phyloP scores from a whole-genome alignment of 2,113 vertebrate species.

The Coptodon rendalli region DNA sequence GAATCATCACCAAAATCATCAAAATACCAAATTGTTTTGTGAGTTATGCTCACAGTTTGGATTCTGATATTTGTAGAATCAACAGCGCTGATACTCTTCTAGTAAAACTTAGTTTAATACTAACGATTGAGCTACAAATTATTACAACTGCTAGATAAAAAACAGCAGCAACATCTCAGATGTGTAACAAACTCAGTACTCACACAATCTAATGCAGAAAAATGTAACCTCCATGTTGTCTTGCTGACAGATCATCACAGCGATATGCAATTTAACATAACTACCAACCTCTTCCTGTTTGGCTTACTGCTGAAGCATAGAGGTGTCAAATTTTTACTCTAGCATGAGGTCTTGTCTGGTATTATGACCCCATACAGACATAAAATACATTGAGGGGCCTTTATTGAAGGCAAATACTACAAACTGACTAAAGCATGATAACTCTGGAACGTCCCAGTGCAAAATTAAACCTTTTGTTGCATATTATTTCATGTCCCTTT shows the following conservation, averaged over 20 bases:
- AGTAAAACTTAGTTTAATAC: background rate
- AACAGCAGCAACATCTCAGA: background rate
- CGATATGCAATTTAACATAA: background rate
- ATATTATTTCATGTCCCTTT: background rate
- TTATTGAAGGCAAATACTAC: background rate
- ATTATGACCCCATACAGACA: background rate
- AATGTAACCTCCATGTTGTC: background rate
- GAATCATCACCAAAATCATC: fast-evolving
- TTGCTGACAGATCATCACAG: background rate
- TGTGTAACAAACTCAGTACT: background rate
- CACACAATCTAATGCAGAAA: background rate
- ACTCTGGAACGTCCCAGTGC: background rate
- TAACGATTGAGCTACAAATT: background rate
- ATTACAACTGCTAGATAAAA: background rate
- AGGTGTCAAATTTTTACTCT: too few species aligned
- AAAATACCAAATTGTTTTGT: fast-evolving
- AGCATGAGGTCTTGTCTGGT: too few species aligned
- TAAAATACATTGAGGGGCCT: background rate
- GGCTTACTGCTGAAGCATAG: too few species aligned
- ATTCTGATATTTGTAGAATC: background rate
- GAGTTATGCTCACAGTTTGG: background rate
- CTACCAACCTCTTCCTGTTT: background rate
- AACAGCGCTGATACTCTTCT: background rate
- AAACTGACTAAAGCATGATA: fast-evolving
- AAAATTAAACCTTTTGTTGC: background rate